A percentile compares a stretch with the other conserved stretches of the same genome.
Conservation (phyloP, 1,140 invertebrate genomes). For the Drosophila nasuta region DNA sequence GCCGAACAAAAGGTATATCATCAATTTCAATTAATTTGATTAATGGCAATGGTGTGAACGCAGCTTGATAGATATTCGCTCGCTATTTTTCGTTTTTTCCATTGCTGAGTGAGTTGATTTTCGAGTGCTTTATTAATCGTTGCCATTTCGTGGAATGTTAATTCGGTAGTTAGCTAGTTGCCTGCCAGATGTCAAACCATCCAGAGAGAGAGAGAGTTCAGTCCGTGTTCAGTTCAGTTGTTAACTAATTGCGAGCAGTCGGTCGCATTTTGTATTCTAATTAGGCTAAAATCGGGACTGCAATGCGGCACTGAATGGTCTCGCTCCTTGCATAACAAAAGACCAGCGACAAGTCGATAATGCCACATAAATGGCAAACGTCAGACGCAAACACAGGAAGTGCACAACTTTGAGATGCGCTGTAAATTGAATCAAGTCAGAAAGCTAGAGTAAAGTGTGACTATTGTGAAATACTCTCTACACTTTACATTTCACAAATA, state of each 20-base stretch:
- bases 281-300: conserved; percentile 16
- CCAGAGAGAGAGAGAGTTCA: neutral
- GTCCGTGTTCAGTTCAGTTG: conserved; percentile 36
- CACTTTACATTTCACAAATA: no score
- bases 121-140: conserved; percentile 64
- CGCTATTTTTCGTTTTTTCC: conserved; percentile 12
- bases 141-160: conserved; percentile 62
- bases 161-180: conserved; percentile 53
- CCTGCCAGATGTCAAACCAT: conserved; percentile 22
- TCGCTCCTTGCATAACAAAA: conserved; percentile 34
- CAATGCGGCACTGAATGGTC: neutral
- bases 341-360: conserved; percentile 69
- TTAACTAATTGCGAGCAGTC: conserved; percentile 65
- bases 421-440: no score
- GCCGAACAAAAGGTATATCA: conserved; percentile 58
- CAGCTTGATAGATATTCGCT: conserved; percentile 46
- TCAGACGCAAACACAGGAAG: conserved; percentile 13
- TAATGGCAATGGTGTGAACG: conserved; percentile 64
- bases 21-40: conserved; percentile 82
- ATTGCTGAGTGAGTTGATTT: neutral
- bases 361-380: conserved; percentile 45
- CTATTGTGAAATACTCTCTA: no score
- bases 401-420: neutral
- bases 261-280: conserved; percentile 57
- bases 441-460: no score